A percentile compares a stretch with the other conserved stretches of the same genome.
Conservation (phyloP, 2,888 invertebrate species). For the Conomelus anceps region DNA sequence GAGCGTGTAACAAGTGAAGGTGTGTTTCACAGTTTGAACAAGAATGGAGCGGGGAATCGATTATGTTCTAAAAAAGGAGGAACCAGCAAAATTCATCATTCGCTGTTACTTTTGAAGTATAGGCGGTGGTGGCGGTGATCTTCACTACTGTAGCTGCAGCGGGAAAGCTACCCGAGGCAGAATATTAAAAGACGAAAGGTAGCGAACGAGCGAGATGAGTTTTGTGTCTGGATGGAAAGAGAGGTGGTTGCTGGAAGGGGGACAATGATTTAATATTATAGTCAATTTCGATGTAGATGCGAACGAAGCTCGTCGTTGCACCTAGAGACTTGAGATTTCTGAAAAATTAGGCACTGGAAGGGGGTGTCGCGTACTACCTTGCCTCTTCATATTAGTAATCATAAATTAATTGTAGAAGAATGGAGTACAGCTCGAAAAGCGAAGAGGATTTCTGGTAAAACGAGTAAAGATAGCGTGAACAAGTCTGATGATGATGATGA, state of each 20-base stretch:
- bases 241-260: too few relatives aligned
- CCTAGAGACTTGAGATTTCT: background rate
- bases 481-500: background rate
- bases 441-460: background rate
- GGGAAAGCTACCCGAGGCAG: background rate
- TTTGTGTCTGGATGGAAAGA: background rate
- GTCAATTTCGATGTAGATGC: background rate
- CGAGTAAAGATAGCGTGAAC: background rate
- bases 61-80: background rate
- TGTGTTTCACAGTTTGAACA: background rate
- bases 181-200: background rate
- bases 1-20: background rate
- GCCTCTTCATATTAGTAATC: background rate
- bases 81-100: background rate
- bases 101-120: background rate
- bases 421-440: background rate
- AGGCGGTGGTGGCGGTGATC: background rate
- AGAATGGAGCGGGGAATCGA: background rate
- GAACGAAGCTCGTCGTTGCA: background rate
- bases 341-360: background rate
- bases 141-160: too few relatives aligned
- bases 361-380: background rate
- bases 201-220: background rate
- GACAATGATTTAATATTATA: background rate
- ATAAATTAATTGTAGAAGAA: conserved; percentile 10